These are phyloP conservation scores for Redunca redunca DNA, from an alignment of 2,113 vertebrate genomes.

Conservation along the genomic window DNA sequence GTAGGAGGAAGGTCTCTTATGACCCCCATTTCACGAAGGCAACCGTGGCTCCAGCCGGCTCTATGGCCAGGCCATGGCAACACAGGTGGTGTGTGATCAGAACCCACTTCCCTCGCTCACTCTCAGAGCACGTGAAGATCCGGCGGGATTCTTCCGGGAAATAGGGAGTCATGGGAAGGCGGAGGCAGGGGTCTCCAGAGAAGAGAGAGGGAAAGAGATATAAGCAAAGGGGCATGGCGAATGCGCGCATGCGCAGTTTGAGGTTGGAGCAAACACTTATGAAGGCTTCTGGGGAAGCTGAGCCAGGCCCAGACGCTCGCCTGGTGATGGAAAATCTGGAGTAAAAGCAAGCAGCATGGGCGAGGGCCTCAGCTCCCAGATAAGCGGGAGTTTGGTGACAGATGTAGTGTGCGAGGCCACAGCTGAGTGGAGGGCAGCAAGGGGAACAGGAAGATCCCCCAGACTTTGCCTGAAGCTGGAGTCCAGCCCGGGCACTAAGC, in stretches of 20 bases:
- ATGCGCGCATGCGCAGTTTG: not conserved
- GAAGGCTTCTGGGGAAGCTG: not conserved
- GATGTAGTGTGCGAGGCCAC: conserved; percentile 11
- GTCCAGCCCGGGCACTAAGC: not conserved
- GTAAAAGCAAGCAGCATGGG: not conserved
- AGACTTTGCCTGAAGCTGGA: conserved; percentile 22
- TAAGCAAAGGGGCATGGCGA: not conserved
- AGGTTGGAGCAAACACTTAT: not conserved
- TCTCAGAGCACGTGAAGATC: not conserved
- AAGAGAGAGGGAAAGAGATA: not conserved
- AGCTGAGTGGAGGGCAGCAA: not conserved
- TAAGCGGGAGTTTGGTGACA: not conserved
- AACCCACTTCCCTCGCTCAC: not conserved
- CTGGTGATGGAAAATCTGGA: not conserved
- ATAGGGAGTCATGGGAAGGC: not conserved
- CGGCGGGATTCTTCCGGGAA: not conserved
- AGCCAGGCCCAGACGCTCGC: fast-evolving
- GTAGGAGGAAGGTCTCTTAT: not conserved
- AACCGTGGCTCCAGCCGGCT: not conserved
- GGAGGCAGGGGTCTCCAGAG: not conserved
- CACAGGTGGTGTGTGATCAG: not conserved
- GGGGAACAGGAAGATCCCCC: not conserved
- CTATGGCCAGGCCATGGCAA: not conserved
- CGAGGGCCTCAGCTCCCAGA: not conserved
- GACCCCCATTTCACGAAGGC: not conserved